Evolutionary conservation across 2,113 vertebrate species (phyloP).

Genomic region (Neogobius melanostomus): DNA sequence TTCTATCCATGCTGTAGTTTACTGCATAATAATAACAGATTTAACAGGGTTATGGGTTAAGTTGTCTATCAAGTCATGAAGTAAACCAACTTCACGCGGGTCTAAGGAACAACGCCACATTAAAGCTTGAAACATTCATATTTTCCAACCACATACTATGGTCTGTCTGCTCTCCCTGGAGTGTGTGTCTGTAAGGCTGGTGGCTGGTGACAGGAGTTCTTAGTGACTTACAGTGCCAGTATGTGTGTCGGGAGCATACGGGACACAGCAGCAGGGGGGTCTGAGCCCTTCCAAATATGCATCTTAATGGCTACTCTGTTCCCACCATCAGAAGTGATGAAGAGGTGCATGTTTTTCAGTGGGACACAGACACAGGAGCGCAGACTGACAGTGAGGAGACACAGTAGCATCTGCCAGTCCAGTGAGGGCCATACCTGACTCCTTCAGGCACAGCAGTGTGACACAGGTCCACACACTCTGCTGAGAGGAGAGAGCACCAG

Average conservation of each 20-base stretch:
- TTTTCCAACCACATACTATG: constrained; percentile 11
- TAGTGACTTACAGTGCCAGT: constrained; percentile 60
- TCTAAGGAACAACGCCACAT: constrained; percentile 11
- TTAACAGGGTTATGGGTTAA: neutral
- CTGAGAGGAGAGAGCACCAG: constrained; percentile 60
- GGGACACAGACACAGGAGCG: constrained; percentile 22
- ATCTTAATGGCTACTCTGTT: constrained; percentile 66
- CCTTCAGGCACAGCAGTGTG: constrained; percentile 55
- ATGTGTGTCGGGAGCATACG: constrained; percentile 52
- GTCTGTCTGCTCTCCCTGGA: constrained; percentile 25
- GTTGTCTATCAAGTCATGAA: constrained; percentile 9
- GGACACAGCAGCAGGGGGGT: constrained; percentile 43
- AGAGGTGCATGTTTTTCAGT: constrained; percentile 57
- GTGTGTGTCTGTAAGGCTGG: constrained; percentile 44
- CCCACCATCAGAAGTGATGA: constrained; percentile 64
- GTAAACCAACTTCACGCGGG: constrained; percentile 7
- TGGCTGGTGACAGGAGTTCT: constrained; percentile 60
- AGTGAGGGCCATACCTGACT: constrained; percentile 58
- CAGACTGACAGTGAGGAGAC: constrained; percentile 19
- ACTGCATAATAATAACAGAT: neutral
- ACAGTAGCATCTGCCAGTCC: constrained; percentile 38
- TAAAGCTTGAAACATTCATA: constrained; percentile 4
- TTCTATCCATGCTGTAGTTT: neutral
- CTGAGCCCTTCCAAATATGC: constrained; percentile 64
- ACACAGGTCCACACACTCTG: constrained; percentile 39